These are phyloP conservation scores for Nettapus auritus DNA, from an alignment of 2,113 vertebrate genomes.

Conservation along the genomic window DNA sequence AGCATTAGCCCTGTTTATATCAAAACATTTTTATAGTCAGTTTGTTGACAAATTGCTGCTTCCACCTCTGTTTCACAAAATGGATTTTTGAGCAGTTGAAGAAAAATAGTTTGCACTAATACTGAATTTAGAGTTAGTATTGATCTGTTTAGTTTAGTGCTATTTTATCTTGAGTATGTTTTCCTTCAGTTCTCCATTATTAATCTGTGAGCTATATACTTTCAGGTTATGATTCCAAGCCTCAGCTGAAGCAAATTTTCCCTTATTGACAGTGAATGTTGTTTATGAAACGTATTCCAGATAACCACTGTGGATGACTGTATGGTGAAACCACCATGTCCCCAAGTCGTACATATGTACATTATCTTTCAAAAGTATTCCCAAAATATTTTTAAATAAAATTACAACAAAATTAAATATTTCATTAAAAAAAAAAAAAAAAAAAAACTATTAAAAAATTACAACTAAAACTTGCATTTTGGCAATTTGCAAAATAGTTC, in stretches of 20 bases:
- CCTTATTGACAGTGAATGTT: not conserved
- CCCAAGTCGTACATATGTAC: not conserved
- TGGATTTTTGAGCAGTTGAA: not conserved
- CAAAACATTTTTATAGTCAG: not conserved
- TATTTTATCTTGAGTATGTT: not conserved
- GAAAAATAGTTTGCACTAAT: not conserved
- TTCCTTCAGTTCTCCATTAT: not conserved
- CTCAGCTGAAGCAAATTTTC: not conserved
- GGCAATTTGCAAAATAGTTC: not conserved
- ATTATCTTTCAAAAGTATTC: not conserved
- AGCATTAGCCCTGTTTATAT: not conserved
- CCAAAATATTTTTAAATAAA: not conserved
- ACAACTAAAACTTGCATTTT: not conserved
- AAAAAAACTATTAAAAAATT: not conserved
- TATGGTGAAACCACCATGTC: not conserved
- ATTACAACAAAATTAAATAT: not conserved
- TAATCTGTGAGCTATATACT: not conserved
- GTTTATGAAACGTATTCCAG: not conserved
- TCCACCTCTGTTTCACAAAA: not conserved
- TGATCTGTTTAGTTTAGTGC: not conserved
- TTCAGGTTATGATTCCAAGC: not conserved
- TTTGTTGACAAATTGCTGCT: not conserved
- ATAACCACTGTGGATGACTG: not conserved
- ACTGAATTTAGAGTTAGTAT: not conserved
- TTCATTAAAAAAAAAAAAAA: accelerated